Conservation (phyloP, 1,140 invertebrate genomes). For the Odontomachus brunneus region DNA sequence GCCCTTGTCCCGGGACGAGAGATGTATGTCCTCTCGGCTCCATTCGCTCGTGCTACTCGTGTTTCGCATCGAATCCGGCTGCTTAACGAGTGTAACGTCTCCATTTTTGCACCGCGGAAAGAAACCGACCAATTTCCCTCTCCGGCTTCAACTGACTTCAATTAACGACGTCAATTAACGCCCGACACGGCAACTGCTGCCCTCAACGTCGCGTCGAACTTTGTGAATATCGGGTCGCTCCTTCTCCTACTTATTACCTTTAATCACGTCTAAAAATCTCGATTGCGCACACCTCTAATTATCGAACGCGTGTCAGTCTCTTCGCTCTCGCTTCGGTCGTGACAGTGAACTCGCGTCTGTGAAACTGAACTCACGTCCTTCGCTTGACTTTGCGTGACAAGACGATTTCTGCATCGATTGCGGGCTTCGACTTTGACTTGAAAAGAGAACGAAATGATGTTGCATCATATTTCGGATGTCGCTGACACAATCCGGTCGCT, state of each 20-base stretch:
- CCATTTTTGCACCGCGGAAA: conserved; percentile 27
- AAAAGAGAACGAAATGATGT: not conserved
- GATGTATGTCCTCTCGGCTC: conserved; percentile 7
- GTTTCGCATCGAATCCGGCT: conserved; percentile 18
- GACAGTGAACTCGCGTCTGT: not conserved
- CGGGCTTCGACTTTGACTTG: not conserved
- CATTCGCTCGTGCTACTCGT: conserved; percentile 31
- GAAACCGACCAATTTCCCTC: conserved; percentile 22
- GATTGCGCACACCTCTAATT: not conserved
- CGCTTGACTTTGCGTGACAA: not conserved
- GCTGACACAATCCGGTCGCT: conserved; percentile 56
- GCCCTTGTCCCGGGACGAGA: not conserved
- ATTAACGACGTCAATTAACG: conserved; percentile 33
- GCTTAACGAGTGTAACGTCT: conserved; percentile 40
- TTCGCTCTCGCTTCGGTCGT: not conserved
- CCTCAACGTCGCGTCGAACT: not conserved
- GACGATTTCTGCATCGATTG: conserved; percentile 15
- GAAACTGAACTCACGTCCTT: not conserved
- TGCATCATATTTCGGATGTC: not conserved
- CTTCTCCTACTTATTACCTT: not conserved
- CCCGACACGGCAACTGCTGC: too few species aligned
- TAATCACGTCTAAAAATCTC: conserved; percentile 21
- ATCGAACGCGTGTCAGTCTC: conserved; percentile 1
- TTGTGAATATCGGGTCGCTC: not conserved
- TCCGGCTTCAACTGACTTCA: not conserved